Percentiles rank a stretch among this genome's conserved stretches.
These are phyloP conservation scores for Andrena chrysosceles DNA, from an alignment of 2,888 invertebrate genomes.

Conservation along the genomic window DNA sequence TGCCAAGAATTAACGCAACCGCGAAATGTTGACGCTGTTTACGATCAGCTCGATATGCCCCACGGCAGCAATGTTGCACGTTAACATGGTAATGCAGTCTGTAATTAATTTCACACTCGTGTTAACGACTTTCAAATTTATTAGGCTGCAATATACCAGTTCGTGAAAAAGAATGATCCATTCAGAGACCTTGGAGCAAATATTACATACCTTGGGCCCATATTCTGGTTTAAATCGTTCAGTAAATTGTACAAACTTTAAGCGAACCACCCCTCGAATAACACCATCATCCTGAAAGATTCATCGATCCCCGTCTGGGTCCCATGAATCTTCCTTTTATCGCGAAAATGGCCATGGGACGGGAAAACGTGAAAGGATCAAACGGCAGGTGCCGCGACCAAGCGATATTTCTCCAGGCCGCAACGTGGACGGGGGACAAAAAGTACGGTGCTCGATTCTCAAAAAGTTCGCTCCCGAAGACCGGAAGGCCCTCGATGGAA, in stretches of 20 bases:
- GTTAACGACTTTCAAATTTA: constrained; percentile 46
- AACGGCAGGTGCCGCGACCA: constrained; percentile 3
- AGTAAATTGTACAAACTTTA: background rate
- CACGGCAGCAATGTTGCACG: constrained; percentile 22
- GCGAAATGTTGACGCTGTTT: constrained; percentile 70
- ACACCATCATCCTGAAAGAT: no score
- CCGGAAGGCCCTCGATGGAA: constrained; percentile 73
- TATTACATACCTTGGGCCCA: background rate
- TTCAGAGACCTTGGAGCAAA: no score
- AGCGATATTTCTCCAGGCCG: constrained; percentile 21
- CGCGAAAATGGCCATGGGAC: background rate
- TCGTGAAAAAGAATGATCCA: background rate
- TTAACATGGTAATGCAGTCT: constrained; percentile 35
- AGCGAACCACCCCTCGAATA: background rate
- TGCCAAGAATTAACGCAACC: constrained; percentile 75
- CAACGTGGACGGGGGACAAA: constrained; percentile 14
- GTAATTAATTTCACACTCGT: constrained; percentile 50
- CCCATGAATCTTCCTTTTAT: constrained; percentile 22
- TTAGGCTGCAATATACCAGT: background rate
- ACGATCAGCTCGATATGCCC: constrained; percentile 68
- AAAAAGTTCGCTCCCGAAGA: constrained; percentile 73
- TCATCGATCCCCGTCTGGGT: background rate
- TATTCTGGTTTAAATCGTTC: background rate
- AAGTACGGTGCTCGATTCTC: constrained; percentile 57
- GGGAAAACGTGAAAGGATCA: constrained; percentile 9